Evolutionary conservation across 2,797 vertebrate genomes (phyloP), one percentile per base, ranked within the genome.

Genomic region (Sandelia bainsii): DNA sequence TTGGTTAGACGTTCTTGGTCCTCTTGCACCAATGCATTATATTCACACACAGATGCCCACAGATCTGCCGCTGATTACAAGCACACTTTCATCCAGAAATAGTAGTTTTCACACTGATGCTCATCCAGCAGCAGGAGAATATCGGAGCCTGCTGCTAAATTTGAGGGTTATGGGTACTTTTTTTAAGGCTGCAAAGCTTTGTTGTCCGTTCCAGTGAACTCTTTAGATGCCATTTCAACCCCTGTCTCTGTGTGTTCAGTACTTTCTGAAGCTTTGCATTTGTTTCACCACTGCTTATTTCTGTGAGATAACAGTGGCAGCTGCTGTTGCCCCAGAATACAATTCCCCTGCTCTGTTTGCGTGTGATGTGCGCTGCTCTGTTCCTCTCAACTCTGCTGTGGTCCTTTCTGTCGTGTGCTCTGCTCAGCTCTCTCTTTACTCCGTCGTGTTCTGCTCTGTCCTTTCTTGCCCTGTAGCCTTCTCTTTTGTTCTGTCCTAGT

Each of bases 221-320:
- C 81, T 62, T 86, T 32, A 71, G 80, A 89, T 77, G 82, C 81
- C 59, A 44, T 79, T 82, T 85, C 77, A 85, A 53, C 77, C 69
- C 51, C 48, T 25, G 25, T 58, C 68, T 70, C 46, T 73, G 74
- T 60, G 52, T 50, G 44, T 65, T 79, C 56, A 3, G 54, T 69
- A 67, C 62, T 65, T 29, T 75, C 62, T 69, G 73, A 71, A 51
- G 69, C 77, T 72, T 71, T 72, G 67, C 75, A 37, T 87, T 85
- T 79, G 80, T 87, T 78, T 80, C 64, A 59, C 68, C 42, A 2
- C 80, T 57, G 69, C 80, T 77, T 32, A 32, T 58, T 52, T 67
- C 77, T 84, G 59, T 67, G 71, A 77, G 79, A 84, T 69, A 83
- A 75, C 58, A 46, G 40, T 17, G 70, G 67, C 72, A 67, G 73